Conservation (phyloP, 2,113 vertebrate genomes). For the Sisor rabdophorus region DNA sequence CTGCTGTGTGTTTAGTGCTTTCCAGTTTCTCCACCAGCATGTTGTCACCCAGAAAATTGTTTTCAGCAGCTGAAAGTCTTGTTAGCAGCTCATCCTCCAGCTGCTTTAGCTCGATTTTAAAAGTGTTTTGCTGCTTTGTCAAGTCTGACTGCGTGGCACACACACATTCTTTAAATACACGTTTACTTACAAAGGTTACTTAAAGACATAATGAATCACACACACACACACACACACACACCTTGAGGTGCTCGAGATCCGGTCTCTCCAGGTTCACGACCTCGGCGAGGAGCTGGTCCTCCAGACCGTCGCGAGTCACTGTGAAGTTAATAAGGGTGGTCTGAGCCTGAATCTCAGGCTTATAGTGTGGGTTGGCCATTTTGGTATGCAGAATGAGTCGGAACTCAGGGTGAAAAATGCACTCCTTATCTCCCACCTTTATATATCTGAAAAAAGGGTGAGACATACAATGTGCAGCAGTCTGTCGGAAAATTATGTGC, state of each 20-base stretch:
- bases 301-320: conserved; percentile 62
- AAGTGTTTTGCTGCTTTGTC: conserved; percentile 78
- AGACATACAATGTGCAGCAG: neutral
- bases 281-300: conserved; percentile 71
- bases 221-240: conserved; percentile 54
- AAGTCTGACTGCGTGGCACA: conserved; percentile 64
- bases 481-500: too few species aligned
- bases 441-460: conserved; percentile 62
- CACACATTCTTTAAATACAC: neutral
- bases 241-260: conserved; percentile 68
- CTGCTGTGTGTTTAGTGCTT: conserved; percentile 72
- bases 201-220: neutral
- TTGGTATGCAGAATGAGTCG: conserved; percentile 72
- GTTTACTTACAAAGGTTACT: neutral
- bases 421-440: conserved; percentile 73
- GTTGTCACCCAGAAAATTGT: conserved; percentile 72
- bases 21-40: conserved; percentile 76
- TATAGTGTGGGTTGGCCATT: conserved; percentile 70
- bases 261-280: conserved; percentile 71
- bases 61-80: conserved; percentile 68
- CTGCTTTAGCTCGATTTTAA: conserved; percentile 80
- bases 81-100: conserved; percentile 74
- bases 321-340: conserved; percentile 72
- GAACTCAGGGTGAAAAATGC: conserved; percentile 68
- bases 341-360: conserved; percentile 71